Percentiles rank a stretch among this genome's conserved stretches.
Evolutionary conservation across 2,797 vertebrate species (phyloP).

Genomic region (Sebastes vulpes): DNA sequence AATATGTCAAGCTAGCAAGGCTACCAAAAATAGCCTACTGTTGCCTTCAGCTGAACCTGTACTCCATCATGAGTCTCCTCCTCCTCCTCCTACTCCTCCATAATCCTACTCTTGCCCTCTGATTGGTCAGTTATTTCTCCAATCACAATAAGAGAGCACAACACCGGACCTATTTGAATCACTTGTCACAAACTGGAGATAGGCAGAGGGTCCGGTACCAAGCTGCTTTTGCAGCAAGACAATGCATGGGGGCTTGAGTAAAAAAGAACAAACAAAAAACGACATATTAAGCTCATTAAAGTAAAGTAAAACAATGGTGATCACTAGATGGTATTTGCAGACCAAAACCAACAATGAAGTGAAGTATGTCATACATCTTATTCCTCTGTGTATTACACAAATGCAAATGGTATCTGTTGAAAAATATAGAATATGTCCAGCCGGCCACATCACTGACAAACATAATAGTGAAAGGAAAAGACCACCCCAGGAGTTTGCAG

Average conservation of each 20-base stretch:
- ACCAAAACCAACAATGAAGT: too few relatives aligned
- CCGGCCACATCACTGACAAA: not conserved
- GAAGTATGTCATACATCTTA: too few relatives aligned
- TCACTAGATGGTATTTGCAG: not conserved
- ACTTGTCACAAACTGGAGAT: not conserved
- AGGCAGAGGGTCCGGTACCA: not conserved
- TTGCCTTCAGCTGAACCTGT: not conserved
- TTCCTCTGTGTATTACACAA: too few relatives aligned
- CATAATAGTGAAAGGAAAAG: not conserved
- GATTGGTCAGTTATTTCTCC: too few relatives aligned
- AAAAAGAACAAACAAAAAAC: too few relatives aligned
- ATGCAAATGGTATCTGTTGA: not conserved
- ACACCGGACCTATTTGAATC: not conserved
- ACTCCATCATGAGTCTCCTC: too few relatives aligned
- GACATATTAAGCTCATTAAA: not conserved
- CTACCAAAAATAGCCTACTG: not conserved
- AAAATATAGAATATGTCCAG: not conserved
- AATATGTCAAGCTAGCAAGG: not conserved
- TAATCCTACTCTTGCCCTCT: too few relatives aligned
- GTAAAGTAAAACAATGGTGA: not conserved
- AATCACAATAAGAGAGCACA: too few relatives aligned
- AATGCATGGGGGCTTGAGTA: too few relatives aligned
- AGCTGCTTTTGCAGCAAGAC: too few relatives aligned
- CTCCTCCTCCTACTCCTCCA: too few relatives aligned
- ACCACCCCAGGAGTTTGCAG: not conserved